A percentile compares a stretch with the other conserved stretches of the same genome.
Evolutionary conservation across 1,140 invertebrate genomes (phyloP).

Genomic region (Pachypeltis micranthus): DNA sequence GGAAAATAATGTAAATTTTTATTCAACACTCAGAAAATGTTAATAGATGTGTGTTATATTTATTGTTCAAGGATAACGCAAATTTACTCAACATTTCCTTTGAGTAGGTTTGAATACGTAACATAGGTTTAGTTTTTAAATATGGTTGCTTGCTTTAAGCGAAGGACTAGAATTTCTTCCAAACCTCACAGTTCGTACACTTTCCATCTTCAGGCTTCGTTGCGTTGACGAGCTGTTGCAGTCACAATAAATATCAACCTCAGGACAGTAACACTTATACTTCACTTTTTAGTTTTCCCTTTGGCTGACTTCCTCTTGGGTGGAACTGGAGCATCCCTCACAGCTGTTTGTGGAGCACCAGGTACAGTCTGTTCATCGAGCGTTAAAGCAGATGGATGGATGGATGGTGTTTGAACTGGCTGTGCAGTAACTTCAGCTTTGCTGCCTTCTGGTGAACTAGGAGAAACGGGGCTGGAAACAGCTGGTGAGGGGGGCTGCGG

Average conservation of each 20-base stretch:
- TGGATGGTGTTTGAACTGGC: background rate
- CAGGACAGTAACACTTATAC: background rate
- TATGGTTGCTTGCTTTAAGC: background rate
- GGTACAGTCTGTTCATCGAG: too few species aligned
- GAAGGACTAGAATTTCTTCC: background rate
- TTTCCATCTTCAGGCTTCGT: background rate
- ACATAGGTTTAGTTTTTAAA: background rate
- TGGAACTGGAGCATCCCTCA: background rate
- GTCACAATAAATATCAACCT: background rate
- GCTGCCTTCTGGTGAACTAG: background rate
- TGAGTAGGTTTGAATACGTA: background rate
- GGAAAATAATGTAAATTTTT: background rate
- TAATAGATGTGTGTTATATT: background rate
- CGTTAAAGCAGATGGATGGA: background rate
- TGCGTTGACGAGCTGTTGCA: background rate
- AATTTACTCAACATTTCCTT: background rate
- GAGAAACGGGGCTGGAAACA: background rate
- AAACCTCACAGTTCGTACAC: background rate
- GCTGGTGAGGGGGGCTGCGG: constrained; percentile 25
- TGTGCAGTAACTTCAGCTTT: constrained; percentile 11
- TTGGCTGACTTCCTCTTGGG: background rate
- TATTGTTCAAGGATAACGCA: background rate
- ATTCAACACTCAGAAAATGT: background rate
- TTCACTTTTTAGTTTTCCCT: background rate
- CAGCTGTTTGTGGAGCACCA: background rate